Conservation (phyloP, 1,140 invertebrate species). For the Hirudo medicinalis region DNA sequence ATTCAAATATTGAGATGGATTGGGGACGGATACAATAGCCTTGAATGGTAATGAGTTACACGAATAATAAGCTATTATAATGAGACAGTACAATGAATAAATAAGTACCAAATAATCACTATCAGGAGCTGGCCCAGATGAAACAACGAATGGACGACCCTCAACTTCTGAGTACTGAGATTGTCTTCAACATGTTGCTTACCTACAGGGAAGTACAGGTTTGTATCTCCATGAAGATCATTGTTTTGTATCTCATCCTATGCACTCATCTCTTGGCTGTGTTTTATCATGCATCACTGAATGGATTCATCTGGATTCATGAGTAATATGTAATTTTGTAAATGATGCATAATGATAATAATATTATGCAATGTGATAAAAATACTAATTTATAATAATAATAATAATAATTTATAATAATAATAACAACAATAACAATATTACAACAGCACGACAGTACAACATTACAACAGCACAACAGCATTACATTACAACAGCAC, state of each 20-base stretch:
- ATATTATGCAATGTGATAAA: background rate
- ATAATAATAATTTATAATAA: no score
- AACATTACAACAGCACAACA: no score
- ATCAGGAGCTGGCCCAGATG: slow-evolving; percentile 66
- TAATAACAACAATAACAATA: no score
- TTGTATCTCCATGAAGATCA: no score
- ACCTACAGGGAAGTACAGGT: slow-evolving; percentile 79
- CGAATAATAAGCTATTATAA: no score
- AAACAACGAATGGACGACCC: slow-evolving; percentile 86
- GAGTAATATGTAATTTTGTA: no score
- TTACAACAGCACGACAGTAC: slow-evolving; percentile 73
- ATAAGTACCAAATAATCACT: background rate
- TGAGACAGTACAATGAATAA: background rate
- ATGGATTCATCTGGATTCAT: no score
- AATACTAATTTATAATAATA: no score
- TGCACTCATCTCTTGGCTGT: background rate
- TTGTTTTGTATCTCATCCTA: background rate
- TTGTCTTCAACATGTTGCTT: slow-evolving; percentile 78
- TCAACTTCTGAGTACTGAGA: slow-evolving; percentile 83
- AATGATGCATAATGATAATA: background rate
- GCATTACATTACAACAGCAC: no score
- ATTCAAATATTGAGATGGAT: no score
- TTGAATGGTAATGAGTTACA: no score
- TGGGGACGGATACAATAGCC: no score
- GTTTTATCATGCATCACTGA: background rate